These are phyloP conservation scores for Montipora efflorescens DNA, from an alignment of 64 coral and sea anemone species.

Conservation along the genomic window DNA sequence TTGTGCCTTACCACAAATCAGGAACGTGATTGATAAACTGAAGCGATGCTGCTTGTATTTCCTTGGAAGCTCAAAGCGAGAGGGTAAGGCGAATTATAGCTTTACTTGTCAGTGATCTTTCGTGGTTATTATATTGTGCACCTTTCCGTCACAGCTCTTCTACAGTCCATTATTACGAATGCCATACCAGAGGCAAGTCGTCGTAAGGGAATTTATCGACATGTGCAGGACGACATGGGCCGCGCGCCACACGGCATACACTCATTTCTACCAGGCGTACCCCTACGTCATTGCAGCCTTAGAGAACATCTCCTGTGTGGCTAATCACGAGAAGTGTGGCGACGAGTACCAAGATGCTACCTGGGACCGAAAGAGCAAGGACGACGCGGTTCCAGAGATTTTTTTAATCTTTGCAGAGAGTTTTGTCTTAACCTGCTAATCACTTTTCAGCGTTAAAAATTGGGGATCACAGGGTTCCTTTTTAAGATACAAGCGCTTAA, in stretches of 20 bases:
- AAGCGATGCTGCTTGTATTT: constrained; percentile 61
- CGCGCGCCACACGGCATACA: constrained; percentile 67
- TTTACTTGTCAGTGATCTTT: constrained; percentile 9
- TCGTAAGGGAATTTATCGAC: constrained; percentile 57
- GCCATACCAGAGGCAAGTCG: constrained; percentile 58
- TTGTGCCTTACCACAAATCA: constrained; percentile 58
- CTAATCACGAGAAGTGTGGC: background rate
- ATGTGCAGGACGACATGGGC: constrained; percentile 88
- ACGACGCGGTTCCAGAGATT: constrained; percentile 28
- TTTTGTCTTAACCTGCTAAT: no score
- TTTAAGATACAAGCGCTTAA: no score
- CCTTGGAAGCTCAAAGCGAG: constrained; percentile 53
- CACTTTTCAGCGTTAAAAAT: no score
- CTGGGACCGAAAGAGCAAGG: constrained; percentile 81
- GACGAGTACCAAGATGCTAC: constrained; percentile 43
- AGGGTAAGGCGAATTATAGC: constrained; percentile 58
- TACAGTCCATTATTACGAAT: constrained; percentile 71
- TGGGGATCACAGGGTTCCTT: no score
- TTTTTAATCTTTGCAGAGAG: no score
- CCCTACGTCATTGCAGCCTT: constrained; percentile 56
- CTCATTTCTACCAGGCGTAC: constrained; percentile 75
- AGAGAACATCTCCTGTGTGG: background rate
- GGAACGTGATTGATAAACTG: constrained; percentile 64
- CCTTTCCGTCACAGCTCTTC: constrained; percentile 66
- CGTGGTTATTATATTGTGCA: constrained; percentile 28